A percentile compares a stretch with the other conserved stretches of the same genome.
Conservation (phyloP, 2,113 vertebrate species). For the Trachemys scripta region DNA sequence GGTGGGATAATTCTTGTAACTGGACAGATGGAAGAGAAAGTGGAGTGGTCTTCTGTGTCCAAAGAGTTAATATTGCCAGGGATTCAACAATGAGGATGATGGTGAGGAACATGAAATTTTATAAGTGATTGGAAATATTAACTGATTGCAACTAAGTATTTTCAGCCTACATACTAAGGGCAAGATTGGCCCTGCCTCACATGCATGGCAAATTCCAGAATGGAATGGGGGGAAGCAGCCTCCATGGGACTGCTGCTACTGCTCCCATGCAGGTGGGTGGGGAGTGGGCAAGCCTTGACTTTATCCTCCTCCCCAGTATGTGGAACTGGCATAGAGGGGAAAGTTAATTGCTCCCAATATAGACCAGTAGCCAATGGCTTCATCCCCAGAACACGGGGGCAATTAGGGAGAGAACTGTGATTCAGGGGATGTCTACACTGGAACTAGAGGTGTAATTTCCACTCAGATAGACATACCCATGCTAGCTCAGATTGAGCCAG, state of each 20-base stretch:
- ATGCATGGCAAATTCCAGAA: neutral
- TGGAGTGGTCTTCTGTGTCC: neutral
- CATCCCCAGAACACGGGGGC: neutral
- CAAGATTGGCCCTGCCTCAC: neutral
- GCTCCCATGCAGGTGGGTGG: neutral
- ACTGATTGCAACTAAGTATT: neutral
- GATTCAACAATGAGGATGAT: neutral
- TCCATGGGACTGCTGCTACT: neutral
- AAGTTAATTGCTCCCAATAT: neutral
- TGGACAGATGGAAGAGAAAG: neutral
- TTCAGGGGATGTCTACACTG: neutral
- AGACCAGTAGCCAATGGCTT: neutral
- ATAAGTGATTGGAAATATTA: neutral
- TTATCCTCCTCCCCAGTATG: neutral
- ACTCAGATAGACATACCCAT: neutral
- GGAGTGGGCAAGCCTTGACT: neutral
- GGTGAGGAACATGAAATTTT: neutral
- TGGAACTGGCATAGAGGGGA: rapidly evolving
- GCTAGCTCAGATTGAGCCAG: neutral
- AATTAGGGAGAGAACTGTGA: neutral
- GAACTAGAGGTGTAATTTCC: neutral
- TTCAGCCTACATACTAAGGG: neutral
- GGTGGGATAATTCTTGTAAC: neutral
- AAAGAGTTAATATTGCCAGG: neutral
- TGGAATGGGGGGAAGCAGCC: neutral